phyloP scores from a whole-genome alignment of 1,140 invertebrate genomes.

The Pseudomyrmex cubaensis region DNA sequence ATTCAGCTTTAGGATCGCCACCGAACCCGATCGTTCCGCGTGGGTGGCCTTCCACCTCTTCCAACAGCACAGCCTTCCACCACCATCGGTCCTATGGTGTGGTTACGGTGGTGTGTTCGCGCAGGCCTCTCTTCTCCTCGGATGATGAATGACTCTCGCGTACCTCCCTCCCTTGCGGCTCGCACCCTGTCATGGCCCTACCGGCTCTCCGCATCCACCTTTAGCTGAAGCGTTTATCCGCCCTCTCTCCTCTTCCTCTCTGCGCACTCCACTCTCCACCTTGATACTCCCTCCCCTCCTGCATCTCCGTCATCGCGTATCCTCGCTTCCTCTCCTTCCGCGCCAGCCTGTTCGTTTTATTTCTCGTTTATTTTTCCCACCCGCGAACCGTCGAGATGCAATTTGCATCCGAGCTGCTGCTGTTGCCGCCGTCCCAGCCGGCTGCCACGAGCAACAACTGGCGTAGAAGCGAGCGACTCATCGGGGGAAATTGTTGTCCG shows the following conservation, averaged over 20 bases:
- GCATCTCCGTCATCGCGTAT: conserved; percentile 46
- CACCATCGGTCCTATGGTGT: conserved; percentile 26
- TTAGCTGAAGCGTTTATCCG: conserved; percentile 37
- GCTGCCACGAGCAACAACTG: conserved; percentile 59
- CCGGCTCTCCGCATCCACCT: conserved; percentile 67
- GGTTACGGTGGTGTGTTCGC: conserved; percentile 45
- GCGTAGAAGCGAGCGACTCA: conserved; percentile 32
- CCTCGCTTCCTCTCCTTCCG: conserved; percentile 17
- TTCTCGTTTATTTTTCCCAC: conserved; percentile 50
- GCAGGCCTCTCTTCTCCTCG: conserved; percentile 64
- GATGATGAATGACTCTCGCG: conserved; percentile 77
- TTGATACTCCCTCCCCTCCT: conserved; percentile 44
- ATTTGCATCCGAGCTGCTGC: conserved; percentile 70
- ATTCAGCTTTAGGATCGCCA: conserved; percentile 62
- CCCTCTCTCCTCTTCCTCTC: conserved; percentile 30
- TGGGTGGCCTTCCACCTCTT: conserved; percentile 77
- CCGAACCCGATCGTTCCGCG: conserved; percentile 76
- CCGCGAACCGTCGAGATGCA: conserved; percentile 59
- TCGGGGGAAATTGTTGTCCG: conserved; percentile 10
- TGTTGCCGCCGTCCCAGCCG: conserved; percentile 53
- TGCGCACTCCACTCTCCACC: conserved; percentile 18
- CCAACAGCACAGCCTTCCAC: conserved; percentile 60
- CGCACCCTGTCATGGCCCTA: conserved; percentile 55
- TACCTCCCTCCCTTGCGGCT: conserved; percentile 45
- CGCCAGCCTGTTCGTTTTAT: conserved; percentile 45